Percentiles rank a stretch among this genome's conserved stretches.
Evolutionary conservation across 1,140 invertebrate species (phyloP).

Genomic region (Procambarus virginalis): DNA sequence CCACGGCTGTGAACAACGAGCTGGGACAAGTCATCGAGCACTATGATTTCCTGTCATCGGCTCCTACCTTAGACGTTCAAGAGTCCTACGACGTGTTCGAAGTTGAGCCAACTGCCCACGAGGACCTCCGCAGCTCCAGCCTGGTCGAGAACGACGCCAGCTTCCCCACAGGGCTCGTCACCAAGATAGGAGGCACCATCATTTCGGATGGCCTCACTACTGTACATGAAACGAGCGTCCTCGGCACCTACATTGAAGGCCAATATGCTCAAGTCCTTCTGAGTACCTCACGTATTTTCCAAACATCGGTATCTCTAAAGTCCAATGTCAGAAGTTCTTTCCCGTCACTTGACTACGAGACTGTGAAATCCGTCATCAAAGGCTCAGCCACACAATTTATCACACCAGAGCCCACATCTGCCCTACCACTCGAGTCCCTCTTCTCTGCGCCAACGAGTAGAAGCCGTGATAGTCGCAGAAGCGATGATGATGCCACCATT

Average conservation of each 20-base stretch:
- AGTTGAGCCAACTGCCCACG: conserved; percentile 73
- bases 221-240: conserved; percentile 89
- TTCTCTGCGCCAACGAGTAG: conserved; percentile 39
- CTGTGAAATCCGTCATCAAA: conserved; percentile 69
- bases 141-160: neutral
- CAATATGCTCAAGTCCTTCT: conserved; percentile 86
- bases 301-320: conserved; percentile 38
- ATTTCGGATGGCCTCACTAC: conserved; percentile 88
- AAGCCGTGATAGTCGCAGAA: conserved; percentile 39
- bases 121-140: neutral
- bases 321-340: conserved; percentile 1
- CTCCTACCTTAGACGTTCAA: conserved; percentile 24
- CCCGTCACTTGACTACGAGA: conserved; percentile 46
- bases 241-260: conserved; percentile 89
- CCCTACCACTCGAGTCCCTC: conserved; percentile 63
- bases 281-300: conserved; percentile 81
- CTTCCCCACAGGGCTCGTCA: conserved; percentile 82
- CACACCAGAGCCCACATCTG: conserved; percentile 50
- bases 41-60: conserved; percentile 54
- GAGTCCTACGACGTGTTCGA: conserved; percentile 49
- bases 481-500: conserved; percentile 5
- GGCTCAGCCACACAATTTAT: conserved; percentile 70
- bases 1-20: conserved; percentile 62
- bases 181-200: conserved; percentile 86
- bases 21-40: conserved; percentile 63